Base-by-base conservation (phyloP, 2,888 invertebrate genomes). In the Adelphocoris suturalis region DNA sequence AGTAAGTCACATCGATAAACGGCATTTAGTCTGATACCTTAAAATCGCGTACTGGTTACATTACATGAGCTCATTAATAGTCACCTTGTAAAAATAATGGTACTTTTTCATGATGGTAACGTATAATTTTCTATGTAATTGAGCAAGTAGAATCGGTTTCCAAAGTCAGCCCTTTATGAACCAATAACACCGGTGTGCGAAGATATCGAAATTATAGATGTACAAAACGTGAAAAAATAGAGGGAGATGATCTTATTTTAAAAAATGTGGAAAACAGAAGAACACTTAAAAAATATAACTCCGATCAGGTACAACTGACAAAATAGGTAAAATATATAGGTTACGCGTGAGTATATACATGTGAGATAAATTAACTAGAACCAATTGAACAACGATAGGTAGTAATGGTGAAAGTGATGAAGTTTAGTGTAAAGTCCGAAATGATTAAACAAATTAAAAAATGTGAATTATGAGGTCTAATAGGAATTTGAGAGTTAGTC, bases 1-100 rank as follows among this genome's bases (percentile, higher is more conserved):
- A 19, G 61, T 78, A 28, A 7, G 78, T 78, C 78, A 46, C 78
- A 78, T 78, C 78, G 78, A 78, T 78, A 78, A 78, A 78, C 78
- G 47, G 78, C 78, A 78, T 78, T 78, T 23, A 5, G 4, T 23
- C 68, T 68, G 68, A n/a, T 37, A 52, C 52, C 52, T 52, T 16
- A 16, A 5, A 52, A 16, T 52, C 11, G 16, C 52, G 5, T 52
- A 52, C 52, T 13, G 16, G 52, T 52, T 52, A 7, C 52, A 14
- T 52, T 3, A 13, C 48, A 48, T 48, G 48, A 48, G 48, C 48
- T 48, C 13, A 11, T 48, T 48, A 13, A 13, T 48, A 52, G 14
- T 16, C 11, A 52, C 52, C 52, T 52, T 52, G 13, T 11, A 11
- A 52, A 7, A 37, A 37, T 37, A 37, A 37, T 37, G 37, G 37